Evolutionary conservation across 1,140 invertebrate genomes (phyloP).

Genomic region (Diachasma alloeum): DNA sequence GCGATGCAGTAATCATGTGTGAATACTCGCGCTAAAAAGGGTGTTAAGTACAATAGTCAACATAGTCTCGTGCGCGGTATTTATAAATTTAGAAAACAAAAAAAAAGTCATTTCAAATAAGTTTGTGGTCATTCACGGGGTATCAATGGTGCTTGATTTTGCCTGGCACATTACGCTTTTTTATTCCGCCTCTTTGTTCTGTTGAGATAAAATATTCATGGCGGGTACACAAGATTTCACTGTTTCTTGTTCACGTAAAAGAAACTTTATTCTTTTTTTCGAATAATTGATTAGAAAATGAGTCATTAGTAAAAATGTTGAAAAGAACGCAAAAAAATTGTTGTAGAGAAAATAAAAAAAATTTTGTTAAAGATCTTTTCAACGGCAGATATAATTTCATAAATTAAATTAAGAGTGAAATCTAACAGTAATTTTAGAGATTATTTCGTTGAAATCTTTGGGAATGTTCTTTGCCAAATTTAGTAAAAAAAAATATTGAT

Average conservation of each 20-base stretch:
- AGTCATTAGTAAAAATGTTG: background rate
- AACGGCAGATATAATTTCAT: too few relatives aligned
- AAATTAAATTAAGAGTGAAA: too few relatives aligned
- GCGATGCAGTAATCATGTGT: conserved; percentile 15
- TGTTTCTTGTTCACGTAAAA: background rate
- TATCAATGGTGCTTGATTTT: background rate
- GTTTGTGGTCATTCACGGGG: background rate
- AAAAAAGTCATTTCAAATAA: background rate
- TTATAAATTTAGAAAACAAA: background rate
- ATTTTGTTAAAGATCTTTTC: too few relatives aligned
- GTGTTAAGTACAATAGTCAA: background rate
- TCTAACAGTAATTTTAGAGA: too few relatives aligned
- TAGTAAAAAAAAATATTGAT: too few relatives aligned
- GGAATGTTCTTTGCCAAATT: too few relatives aligned
- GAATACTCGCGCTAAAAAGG: background rate
- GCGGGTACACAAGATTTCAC: background rate
- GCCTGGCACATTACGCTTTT: background rate
- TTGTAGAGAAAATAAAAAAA: too few relatives aligned
- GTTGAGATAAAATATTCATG: background rate
- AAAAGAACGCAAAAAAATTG: background rate
- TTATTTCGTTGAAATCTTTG: too few relatives aligned
- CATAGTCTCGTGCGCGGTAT: background rate
- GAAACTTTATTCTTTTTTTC: background rate
- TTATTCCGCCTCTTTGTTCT: background rate
- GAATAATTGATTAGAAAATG: background rate